These are phyloP conservation scores for Capitulum mitella DNA, from an alignment of 2,888 invertebrate species.

Conservation along the genomic window DNA sequence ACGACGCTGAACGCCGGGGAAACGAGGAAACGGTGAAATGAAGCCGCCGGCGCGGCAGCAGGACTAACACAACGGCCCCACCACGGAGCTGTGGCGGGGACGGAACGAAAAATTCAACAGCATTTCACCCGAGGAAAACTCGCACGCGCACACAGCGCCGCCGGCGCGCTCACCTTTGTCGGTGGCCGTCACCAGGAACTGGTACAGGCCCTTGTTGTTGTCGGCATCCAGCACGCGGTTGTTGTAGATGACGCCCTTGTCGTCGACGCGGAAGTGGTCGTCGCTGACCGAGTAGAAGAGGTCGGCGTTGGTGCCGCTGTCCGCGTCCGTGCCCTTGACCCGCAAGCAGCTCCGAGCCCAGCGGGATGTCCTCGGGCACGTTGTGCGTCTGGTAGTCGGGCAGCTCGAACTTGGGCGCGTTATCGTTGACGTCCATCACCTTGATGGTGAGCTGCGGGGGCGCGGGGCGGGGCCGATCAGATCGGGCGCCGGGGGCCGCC, in stretches of 20 bases:
- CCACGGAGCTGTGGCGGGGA: too few species aligned
- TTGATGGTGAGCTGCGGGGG: conserved; percentile 75
- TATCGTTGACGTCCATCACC: conserved; percentile 95
- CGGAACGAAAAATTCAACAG: too few species aligned
- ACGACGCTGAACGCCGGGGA: too few species aligned
- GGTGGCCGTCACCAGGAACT: conserved; percentile 86
- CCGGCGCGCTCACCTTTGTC: conserved; percentile 60
- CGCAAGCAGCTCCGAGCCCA: conserved; percentile 87
- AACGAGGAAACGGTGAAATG: too few species aligned
- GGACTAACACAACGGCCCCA: too few species aligned
- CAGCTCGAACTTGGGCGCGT: conserved; percentile 90
- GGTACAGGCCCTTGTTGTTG: conserved; percentile 92
- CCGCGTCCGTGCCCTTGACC: conserved; percentile 60
- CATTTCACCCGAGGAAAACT: too few species aligned
- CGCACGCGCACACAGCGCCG: too few species aligned
- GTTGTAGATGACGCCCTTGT: conserved; percentile 84
- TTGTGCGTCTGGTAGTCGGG: conserved; percentile 96
- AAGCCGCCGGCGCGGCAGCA: too few species aligned
- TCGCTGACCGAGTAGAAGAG: conserved; percentile 86
- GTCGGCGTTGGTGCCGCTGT: conserved; percentile 90
- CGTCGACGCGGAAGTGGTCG: conserved; percentile 90
- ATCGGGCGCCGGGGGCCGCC: background rate
- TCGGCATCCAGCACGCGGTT: conserved; percentile 91
- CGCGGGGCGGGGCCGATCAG: background rate
- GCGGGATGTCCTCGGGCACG: conserved; percentile 86